Evolutionary conservation across 2,888 invertebrate species (phyloP), one percentile per base, ranked within the genome.

Genomic region (Cosmia trapezina): DNA sequence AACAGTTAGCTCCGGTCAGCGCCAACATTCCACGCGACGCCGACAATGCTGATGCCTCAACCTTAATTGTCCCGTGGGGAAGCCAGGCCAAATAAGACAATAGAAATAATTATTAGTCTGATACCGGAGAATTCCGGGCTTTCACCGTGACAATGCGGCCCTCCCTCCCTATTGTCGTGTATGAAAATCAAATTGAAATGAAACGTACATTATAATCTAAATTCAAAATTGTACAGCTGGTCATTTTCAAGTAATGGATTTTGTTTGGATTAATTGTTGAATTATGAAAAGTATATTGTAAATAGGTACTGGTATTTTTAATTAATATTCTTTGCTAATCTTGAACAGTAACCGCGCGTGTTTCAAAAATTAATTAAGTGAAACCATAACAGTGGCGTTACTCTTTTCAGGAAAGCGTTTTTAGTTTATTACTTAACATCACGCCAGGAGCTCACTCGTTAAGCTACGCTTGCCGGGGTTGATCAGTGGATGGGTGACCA

Each of bases 101-200:
- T 91, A 88, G 92, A 89, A 89, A 92, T 92, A 93, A 92, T 91
- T 89, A 91, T 91, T 89, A 89, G 89, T 85, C 88, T 86, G 90
- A 91, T 91, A 89, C 87, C 84, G 84, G 85, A 84, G 86, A 88
- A 91, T 90, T 87, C 89, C 85, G 80, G 81, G 77, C 85, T 85
- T 85, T 73, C 85, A 78, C 74, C 69, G 79, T 84, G 86, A 93
- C 92, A 92, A 93, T 91, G 87, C 88, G 85, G 86, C 85, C 68
- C 60, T 54, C 62, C 85, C 89, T 76, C 56, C 60, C 78, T 43
- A 89, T 91, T 91, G 92, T 91, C 89, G 82, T 86, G 87, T 87
- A 83, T 84, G 90, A 88, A 88, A 89, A 90, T 90, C 89, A 91
- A 91, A 92, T 92, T 91, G 89, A 91, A 92, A 83, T 73, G 67